Evolutionary conservation across 2,113 vertebrate species (phyloP).

Genomic region (Microcebus jonahi): DNA sequence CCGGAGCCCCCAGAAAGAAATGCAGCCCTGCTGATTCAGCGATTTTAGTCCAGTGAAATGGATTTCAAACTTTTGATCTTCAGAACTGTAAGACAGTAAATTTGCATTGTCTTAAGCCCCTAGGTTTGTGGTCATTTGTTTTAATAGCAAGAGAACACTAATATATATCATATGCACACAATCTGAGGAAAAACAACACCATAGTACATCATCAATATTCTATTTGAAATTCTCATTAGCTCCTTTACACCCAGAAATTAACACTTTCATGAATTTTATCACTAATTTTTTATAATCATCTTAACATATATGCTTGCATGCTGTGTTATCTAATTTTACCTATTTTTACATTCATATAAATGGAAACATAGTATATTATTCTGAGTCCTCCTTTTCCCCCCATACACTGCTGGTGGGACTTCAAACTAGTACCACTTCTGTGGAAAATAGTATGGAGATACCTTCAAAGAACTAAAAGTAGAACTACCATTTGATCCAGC

Average conservation of each 20-base stretch:
- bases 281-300: not conserved
- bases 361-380: not conserved
- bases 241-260: not conserved
- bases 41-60: not conserved
- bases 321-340: not conserved
- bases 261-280: not conserved
- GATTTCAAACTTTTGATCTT: not conserved
- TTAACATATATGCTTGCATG: not conserved
- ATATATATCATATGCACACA: not conserved
- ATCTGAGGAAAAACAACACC: not conserved
- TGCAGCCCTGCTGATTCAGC: not conserved
- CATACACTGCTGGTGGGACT: too few species aligned
- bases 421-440: too few species aligned
- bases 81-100: not conserved
- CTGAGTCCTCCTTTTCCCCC: not conserved
- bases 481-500: too few species aligned
- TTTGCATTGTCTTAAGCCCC: not conserved
- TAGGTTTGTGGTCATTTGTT: not conserved
- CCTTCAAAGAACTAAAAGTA: too few species aligned
- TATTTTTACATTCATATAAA: not conserved
- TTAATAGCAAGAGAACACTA: not conserved
- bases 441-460: too few species aligned
- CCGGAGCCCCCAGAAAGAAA: not conserved
- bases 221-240: not conserved
- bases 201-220: not conserved